Conservation (phyloP, 2,113 vertebrate species). For the Orientallactaga bullata region DNA sequence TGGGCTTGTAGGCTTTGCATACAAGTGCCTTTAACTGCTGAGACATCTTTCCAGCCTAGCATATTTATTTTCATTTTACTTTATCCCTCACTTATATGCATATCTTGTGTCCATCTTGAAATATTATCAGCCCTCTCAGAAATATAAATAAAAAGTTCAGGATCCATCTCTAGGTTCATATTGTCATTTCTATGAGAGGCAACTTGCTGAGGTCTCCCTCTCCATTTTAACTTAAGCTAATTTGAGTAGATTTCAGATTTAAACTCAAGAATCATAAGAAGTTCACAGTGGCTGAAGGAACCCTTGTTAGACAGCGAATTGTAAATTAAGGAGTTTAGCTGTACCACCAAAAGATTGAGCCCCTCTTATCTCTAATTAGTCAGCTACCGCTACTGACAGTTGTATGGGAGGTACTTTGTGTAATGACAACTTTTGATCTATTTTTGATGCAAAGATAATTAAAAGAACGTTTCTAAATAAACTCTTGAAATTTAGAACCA, state of each 20-base stretch:
- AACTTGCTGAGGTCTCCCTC: neutral
- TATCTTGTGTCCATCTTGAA: neutral
- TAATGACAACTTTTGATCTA: neutral
- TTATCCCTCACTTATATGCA: neutral
- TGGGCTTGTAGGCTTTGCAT: too few relatives aligned
- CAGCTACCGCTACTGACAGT: neutral
- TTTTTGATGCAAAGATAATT: neutral
- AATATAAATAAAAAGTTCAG: neutral
- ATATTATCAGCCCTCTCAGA: neutral
- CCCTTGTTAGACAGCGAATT: neutral
- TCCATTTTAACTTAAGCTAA: neutral
- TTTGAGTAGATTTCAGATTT: neutral
- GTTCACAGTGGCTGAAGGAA: neutral
- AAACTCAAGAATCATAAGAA: neutral
- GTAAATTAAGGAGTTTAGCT: neutral
- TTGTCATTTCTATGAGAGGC: neutral
- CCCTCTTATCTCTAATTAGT: neutral
- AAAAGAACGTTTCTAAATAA: constrained; percentile 5
- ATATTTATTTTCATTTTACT: neutral
- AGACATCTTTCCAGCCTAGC: too few relatives aligned
- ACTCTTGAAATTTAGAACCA: constrained; percentile 9
- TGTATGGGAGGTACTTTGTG: neutral
- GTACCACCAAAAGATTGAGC: neutral
- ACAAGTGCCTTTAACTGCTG: too few relatives aligned
- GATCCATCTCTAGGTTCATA: neutral